phyloP scores from a whole-genome alignment of 2,888 invertebrate genomes.

The Ennomos quercinarius region DNA sequence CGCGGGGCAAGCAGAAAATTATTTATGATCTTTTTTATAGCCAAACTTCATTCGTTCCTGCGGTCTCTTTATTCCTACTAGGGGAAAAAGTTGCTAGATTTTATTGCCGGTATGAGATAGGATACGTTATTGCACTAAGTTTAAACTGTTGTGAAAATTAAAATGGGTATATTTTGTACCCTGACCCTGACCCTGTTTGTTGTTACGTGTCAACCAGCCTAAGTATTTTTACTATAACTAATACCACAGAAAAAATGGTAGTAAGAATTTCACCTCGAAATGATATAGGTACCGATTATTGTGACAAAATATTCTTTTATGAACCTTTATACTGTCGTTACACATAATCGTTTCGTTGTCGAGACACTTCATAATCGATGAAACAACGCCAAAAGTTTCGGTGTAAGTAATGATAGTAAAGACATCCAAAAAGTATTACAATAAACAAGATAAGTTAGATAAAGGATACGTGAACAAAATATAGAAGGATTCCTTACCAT shows the following conservation, averaged over 20 bases:
- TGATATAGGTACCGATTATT: constrained; percentile 34
- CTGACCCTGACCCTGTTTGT: constrained; percentile 52
- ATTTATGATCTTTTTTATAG: constrained; percentile 84
- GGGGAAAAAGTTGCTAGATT: constrained; percentile 81
- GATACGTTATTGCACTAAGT: constrained; percentile 83
- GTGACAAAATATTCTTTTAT: constrained; percentile 36
- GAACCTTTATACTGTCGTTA: constrained; percentile 31
- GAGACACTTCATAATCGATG: constrained; percentile 22
- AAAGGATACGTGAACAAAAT: too few relatives aligned
- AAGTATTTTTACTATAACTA: constrained; percentile 9
- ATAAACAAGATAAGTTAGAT: constrained; percentile 13
- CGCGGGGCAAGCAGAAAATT: constrained; percentile 76
- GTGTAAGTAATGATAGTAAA: constrained; percentile 14
- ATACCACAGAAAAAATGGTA: constrained; percentile 17
- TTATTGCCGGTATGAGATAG: constrained; percentile 84
- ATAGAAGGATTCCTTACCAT: not conserved
- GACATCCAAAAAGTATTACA: constrained; percentile 14
- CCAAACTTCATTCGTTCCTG: constrained; percentile 83
- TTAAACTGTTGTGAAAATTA: constrained; percentile 72
- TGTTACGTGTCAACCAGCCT: not conserved
- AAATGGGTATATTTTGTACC: constrained; percentile 77
- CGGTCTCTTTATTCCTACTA: constrained; percentile 82
- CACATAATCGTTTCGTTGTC: constrained; percentile 33
- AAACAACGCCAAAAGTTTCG: constrained; percentile 19
- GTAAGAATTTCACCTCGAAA: constrained; percentile 31